Percentiles rank a stretch among this genome's conserved stretches.
Evolutionary conservation across 2,797 vertebrate genomes (phyloP).

Genomic region (Rallus crepitans): DNA sequence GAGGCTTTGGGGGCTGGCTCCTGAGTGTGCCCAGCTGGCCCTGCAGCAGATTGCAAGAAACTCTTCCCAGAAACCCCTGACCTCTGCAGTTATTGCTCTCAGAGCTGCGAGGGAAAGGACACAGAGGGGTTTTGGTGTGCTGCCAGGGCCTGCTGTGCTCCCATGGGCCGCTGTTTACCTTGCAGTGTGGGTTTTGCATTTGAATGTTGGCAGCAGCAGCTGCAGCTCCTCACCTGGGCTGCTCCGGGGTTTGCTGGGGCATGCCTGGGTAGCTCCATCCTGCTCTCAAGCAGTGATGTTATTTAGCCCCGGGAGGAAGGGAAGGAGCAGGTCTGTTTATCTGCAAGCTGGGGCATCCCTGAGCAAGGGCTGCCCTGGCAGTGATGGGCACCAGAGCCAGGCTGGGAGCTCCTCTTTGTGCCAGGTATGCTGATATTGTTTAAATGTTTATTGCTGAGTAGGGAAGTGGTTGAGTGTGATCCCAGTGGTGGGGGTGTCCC

Average conservation of each 20-base stretch:
- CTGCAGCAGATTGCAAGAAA: accelerated
- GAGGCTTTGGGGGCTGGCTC: background rate
- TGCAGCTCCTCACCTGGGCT: background rate
- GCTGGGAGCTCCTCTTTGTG: background rate
- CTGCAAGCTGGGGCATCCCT: background rate
- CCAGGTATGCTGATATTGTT: background rate
- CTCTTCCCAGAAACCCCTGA: background rate
- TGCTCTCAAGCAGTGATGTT: background rate
- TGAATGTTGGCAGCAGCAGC: background rate
- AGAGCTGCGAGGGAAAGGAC: conserved; percentile 11
- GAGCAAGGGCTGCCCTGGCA: background rate
- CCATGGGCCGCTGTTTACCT: background rate
- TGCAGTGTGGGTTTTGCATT: background rate
- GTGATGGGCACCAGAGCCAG: background rate
- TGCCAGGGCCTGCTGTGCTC: background rate
- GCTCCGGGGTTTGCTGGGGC: background rate
- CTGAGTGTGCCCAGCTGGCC: background rate
- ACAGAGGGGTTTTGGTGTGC: background rate
- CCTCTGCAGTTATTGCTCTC: background rate
- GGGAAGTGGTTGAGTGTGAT: background rate
- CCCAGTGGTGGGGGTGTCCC: background rate
- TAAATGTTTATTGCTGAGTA: background rate
- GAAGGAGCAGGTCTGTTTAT: background rate
- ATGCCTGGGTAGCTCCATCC: background rate
- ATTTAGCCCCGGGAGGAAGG: background rate